Evolutionary conservation across 2,113 vertebrate species (phyloP).

Genomic region (Chitala chitala): DNA sequence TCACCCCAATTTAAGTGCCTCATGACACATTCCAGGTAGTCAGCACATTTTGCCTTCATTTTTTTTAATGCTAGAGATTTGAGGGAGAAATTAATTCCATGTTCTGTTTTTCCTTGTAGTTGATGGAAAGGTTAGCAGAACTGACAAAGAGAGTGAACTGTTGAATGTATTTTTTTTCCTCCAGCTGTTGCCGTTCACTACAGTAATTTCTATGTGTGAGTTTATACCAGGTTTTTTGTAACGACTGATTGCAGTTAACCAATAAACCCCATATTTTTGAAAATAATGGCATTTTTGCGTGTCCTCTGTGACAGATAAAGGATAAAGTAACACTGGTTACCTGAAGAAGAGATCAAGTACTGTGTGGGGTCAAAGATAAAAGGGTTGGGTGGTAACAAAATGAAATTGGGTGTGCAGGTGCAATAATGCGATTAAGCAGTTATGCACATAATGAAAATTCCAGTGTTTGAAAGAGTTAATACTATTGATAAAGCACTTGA

Average conservation of each 20-base stretch:
- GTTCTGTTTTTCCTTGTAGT: conserved; percentile 69
- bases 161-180: conserved; percentile 95
- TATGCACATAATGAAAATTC: no score
- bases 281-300: conserved; percentile 33
- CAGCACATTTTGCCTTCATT: conserved; percentile 60
- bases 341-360: no score
- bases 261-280: conserved; percentile 95
- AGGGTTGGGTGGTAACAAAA: no score
- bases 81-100: conserved; percentile 59
- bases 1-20: conserved; percentile 70
- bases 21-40: conserved; percentile 89
- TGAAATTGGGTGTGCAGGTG: no score
- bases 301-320: neutral
- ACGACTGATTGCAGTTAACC: conserved; percentile 99
- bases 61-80: conserved; percentile 54
- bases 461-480: no score
- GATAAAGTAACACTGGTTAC: no score
- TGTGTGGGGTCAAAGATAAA: no score
- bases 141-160: conserved; percentile 84
- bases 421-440: no score
- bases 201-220: conserved; percentile 90
- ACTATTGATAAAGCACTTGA: no score
- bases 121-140: conserved; percentile 68
- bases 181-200: conserved; percentile 79
- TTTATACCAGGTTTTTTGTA: conserved; percentile 97